Percentiles rank a stretch among this genome's conserved stretches.
phyloP scores from a whole-genome alignment of 2,113 vertebrate genomes.

The Gulo gulo region DNA sequence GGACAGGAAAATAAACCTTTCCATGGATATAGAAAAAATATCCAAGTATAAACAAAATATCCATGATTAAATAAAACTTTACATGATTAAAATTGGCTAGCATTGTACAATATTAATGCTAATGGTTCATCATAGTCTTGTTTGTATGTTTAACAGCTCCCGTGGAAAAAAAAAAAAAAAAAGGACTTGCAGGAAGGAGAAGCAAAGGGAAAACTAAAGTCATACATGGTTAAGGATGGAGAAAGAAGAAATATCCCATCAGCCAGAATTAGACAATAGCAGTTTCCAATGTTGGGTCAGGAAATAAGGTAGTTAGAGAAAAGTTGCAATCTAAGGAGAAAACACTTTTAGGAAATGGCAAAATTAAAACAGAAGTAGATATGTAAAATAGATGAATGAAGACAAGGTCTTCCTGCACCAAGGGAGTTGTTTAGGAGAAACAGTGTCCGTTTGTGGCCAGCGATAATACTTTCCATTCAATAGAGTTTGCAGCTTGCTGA shows the following conservation, averaged over 20 bases:
- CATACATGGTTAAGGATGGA: slow-evolving; percentile 24
- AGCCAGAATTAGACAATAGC: slow-evolving; percentile 77
- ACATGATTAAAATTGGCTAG: slow-evolving; percentile 81
- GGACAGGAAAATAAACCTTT: slow-evolving; percentile 56
- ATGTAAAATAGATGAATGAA: slow-evolving; percentile 94
- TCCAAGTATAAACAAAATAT: slow-evolving; percentile 74
- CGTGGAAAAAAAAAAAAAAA: slow-evolving; percentile 72
- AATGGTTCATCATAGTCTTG: slow-evolving; percentile 79
- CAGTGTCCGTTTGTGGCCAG: slow-evolving; percentile 98
- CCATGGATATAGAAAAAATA: slow-evolving; percentile 55
- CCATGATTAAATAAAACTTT: slow-evolving; percentile 82
- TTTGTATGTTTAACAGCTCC: slow-evolving; percentile 80
- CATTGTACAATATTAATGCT: slow-evolving; percentile 86
- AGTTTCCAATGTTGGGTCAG: slow-evolving; percentile 77
- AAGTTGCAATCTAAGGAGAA: slow-evolving; percentile 78
- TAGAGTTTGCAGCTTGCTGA: slow-evolving; percentile 94
- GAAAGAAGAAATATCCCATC: slow-evolving; percentile 73
- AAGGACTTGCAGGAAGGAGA: slow-evolving; percentile 71
- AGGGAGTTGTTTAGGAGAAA: slow-evolving; percentile 97
- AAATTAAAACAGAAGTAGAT: slow-evolving; percentile 89
- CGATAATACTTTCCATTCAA: slow-evolving; percentile 99
- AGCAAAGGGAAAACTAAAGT: slow-evolving; percentile 67
- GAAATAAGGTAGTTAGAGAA: slow-evolving; percentile 80
- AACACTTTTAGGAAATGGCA: slow-evolving; percentile 89
- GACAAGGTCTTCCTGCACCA: slow-evolving; percentile 91